phyloP scores from a whole-genome alignment of 2,797 vertebrate species.

The Triplophysa yarkandensis region DNA sequence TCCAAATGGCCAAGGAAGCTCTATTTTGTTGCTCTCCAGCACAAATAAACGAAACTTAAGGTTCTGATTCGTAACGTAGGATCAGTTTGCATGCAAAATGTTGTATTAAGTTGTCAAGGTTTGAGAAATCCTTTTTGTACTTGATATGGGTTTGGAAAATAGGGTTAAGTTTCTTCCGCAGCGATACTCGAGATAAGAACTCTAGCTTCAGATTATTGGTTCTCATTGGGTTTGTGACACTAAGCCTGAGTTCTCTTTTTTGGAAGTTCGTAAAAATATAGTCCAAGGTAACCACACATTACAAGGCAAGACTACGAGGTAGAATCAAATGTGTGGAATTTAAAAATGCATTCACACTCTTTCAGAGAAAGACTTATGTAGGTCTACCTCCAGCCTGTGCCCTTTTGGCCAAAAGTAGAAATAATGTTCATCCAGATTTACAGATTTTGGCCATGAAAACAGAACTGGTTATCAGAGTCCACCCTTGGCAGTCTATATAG shows the following conservation, averaged over 20 bases:
- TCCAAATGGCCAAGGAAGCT: constrained; percentile 13
- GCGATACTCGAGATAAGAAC: neutral
- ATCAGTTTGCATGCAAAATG: constrained; percentile 24
- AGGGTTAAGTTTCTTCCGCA: constrained; percentile 14
- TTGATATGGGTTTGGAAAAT: constrained; percentile 22
- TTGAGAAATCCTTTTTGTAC: constrained; percentile 10
- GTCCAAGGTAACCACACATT: neutral
- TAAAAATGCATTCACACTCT: neutral
- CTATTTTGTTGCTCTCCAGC: neutral
- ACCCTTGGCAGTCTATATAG: constrained; percentile 36
- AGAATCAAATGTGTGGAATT: neutral
- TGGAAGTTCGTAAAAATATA: neutral
- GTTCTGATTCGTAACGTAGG: constrained; percentile 16
- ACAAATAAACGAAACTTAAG: constrained; percentile 4
- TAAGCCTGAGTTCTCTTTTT: neutral
- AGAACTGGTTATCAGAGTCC: constrained; percentile 31
- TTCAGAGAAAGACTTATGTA: neutral
- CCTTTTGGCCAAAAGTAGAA: constrained; percentile 22
- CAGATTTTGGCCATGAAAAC: constrained; percentile 36
- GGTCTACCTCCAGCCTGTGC: constrained; percentile 3
- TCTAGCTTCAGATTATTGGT: constrained; percentile 10
- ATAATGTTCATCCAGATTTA: constrained; percentile 31
- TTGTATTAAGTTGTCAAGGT: constrained; percentile 21
- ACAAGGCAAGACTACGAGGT: too few relatives aligned
- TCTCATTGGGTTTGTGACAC: neutral